Percentiles rank a stretch among this genome's conserved stretches.
phyloP scores from a whole-genome alignment of 1,140 invertebrate genomes.

The Scaptomyza pallida region DNA sequence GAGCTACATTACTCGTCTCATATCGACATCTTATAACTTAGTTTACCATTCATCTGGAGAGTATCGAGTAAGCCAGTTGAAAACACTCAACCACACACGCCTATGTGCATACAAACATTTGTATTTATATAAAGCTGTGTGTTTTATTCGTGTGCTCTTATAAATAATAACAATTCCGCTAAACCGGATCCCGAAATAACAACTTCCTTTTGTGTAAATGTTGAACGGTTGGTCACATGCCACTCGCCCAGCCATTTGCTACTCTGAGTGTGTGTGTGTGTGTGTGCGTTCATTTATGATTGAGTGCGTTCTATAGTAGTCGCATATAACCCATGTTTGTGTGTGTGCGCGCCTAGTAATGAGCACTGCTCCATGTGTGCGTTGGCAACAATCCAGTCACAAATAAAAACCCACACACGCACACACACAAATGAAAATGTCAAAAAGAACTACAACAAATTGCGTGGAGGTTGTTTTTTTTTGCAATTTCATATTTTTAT shows the following conservation, averaged over 20 bases:
- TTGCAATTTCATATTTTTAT: slow-evolving; percentile 9
- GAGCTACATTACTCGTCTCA: too few relatives aligned
- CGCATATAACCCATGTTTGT: slow-evolving; percentile 8
- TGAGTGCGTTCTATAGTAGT: slow-evolving; percentile 61
- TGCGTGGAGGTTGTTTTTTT: slow-evolving; percentile 26
- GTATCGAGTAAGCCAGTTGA: too few relatives aligned
- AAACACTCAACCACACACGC: background rate
- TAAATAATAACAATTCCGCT: slow-evolving; percentile 78
- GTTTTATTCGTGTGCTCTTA: slow-evolving; percentile 47
- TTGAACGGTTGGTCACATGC: slow-evolving; percentile 72
- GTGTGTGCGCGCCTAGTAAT: slow-evolving; percentile 29
- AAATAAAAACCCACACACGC: slow-evolving; percentile 6
- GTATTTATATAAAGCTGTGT: slow-evolving; percentile 2
- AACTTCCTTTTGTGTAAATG: slow-evolving; percentile 79
- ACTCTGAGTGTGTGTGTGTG: slow-evolving; percentile 40
- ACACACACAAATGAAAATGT: slow-evolving; percentile 30
- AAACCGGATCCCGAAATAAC: slow-evolving; percentile 77
- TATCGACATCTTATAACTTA: too few relatives aligned
- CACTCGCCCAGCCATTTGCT: slow-evolving; percentile 41
- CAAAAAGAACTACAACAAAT: slow-evolving; percentile 42
- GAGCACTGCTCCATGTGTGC: slow-evolving; percentile 29
- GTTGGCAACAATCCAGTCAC: slow-evolving; percentile 17
- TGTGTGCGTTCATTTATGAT: slow-evolving; percentile 69
- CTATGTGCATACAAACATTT: background rate
- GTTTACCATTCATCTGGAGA: too few relatives aligned